Conservation (phyloP, 2,113 vertebrate species). For the Herpetotheres cachinnans region DNA sequence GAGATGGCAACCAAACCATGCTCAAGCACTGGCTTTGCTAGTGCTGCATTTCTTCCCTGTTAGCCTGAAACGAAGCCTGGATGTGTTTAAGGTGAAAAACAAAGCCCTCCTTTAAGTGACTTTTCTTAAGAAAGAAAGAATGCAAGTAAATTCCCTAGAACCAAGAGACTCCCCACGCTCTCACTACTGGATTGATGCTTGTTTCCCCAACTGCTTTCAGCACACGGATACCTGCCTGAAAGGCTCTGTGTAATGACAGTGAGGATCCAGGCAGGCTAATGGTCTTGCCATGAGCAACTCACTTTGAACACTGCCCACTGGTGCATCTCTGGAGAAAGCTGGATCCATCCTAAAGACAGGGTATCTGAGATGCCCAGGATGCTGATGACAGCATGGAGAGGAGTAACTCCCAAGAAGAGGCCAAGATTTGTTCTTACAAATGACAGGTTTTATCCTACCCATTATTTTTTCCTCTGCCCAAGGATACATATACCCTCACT, state of each 20-base stretch:
- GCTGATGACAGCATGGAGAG: neutral
- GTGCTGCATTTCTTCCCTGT: neutral
- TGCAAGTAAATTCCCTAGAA: neutral
- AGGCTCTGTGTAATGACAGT: neutral
- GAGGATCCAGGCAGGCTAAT: neutral
- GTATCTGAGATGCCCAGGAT: neutral
- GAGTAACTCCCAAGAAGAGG: neutral
- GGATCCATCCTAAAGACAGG: neutral
- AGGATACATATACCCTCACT: neutral
- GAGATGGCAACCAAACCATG: neutral
- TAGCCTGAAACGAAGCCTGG: neutral
- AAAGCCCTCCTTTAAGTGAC: neutral
- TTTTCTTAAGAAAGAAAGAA: neutral
- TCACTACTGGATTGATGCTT: neutral
- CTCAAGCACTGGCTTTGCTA: neutral
- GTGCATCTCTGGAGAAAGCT: neutral
- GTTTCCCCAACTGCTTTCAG: neutral
- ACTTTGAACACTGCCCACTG: neutral
- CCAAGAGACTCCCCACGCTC: neutral
- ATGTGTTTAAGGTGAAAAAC: neutral
- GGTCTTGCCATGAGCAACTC: neutral
- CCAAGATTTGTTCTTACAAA: neutral
- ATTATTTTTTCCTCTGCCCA: neutral
- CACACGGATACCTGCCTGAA: fast-evolving
- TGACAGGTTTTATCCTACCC: neutral